Percentiles rank a stretch among this genome's conserved stretches.
Conservation (phyloP, 2,113 vertebrate species). For the Coreoperca whiteheadi region DNA sequence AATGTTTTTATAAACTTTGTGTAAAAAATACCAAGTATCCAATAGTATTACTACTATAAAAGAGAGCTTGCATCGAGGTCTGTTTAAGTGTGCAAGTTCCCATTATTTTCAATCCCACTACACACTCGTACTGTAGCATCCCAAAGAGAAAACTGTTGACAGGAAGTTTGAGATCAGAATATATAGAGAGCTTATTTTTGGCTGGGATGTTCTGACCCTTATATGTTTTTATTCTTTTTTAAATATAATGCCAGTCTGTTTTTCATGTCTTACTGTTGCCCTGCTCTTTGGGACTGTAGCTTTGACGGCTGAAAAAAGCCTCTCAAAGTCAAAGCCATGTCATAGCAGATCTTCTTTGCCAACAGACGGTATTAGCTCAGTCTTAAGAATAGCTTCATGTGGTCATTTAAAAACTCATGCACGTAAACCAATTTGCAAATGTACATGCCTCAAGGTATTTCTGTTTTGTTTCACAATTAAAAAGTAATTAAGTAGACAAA, state of each 20-base stretch:
- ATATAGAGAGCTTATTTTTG: not conserved
- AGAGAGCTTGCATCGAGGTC: not conserved
- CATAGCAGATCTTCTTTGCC: not conserved
- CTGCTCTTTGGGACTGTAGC: not conserved
- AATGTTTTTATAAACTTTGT: not conserved
- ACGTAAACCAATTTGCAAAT: not conserved
- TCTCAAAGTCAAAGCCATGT: conserved; percentile 7
- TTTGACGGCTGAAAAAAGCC: not conserved
- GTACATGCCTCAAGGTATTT: not conserved
- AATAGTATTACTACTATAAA: not conserved
- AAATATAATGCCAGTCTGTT: not conserved
- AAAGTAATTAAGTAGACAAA: not conserved
- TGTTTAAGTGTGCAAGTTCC: not conserved
- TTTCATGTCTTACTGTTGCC: not conserved
- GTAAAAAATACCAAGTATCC: not conserved
- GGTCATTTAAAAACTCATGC: not conserved
- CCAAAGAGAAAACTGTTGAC: not conserved
- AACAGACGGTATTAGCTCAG: conserved; percentile 18
- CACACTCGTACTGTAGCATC: not conserved
- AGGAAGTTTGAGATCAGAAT: not conserved
- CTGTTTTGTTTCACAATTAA: not conserved
- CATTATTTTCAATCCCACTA: not conserved
- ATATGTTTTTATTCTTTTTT: not conserved
- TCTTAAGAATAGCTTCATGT: conserved; percentile 34
- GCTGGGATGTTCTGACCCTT: too few relatives aligned